phyloP scores from a whole-genome alignment of 2,113 vertebrate genomes.

The Poecile atricapillus region DNA sequence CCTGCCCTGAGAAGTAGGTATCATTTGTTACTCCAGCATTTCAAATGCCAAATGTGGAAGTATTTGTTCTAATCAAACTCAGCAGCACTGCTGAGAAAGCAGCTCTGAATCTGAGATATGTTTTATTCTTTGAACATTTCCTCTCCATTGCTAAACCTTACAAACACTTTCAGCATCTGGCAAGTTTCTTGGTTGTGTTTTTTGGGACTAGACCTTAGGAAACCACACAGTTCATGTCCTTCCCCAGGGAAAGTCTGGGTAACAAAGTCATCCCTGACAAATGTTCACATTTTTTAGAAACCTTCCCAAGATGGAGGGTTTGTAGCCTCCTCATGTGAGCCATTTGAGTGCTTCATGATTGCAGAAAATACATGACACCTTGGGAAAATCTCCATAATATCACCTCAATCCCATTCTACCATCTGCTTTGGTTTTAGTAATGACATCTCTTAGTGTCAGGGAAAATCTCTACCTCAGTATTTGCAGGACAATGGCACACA shows the following conservation, averaged over 20 bases:
- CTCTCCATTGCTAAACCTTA: neutral
- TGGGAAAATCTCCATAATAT: neutral
- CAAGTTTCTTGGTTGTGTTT: neutral
- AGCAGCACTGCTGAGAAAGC: neutral
- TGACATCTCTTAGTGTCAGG: neutral
- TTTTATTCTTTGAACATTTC: neutral
- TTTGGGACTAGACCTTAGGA: neutral
- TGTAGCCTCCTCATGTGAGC: neutral
- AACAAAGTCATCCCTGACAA: neutral
- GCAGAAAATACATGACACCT: neutral
- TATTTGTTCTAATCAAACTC: neutral
- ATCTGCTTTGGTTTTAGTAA: slow-evolving; percentile 13
- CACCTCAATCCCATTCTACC: neutral
- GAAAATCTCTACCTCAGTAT: neutral
- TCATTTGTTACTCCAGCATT: neutral
- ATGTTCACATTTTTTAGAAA: neutral
- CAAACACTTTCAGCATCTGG: neutral
- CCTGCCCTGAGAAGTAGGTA: neutral
- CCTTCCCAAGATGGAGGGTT: neutral
- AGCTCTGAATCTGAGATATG: neutral
- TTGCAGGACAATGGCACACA: neutral
- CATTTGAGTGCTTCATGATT: neutral
- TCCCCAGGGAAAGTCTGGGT: neutral
- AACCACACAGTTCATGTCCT: neutral
- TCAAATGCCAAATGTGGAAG: neutral